These are phyloP conservation scores for Acrobasis consociella DNA, from an alignment of 2,888 invertebrate species.

Conservation along the genomic window DNA sequence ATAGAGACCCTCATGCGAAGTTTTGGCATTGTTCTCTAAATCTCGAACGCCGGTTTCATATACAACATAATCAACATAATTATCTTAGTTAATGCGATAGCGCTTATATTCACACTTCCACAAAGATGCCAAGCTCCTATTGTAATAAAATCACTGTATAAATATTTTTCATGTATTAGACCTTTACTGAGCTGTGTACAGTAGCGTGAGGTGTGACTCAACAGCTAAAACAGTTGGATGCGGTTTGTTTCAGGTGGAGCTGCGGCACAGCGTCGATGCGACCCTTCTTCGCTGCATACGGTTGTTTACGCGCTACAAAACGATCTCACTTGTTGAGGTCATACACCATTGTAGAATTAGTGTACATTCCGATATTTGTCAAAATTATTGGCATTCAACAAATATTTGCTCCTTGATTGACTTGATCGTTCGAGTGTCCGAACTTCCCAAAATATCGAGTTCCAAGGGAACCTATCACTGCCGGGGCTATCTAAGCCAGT, in stretches of 20 bases:
- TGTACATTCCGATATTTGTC: slow-evolving; percentile 49
- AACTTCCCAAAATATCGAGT: slow-evolving; percentile 23
- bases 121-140: no score
- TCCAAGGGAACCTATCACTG: slow-evolving; percentile 49
- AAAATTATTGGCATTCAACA: not conserved
- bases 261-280: not conserved
- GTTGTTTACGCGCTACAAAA: not conserved
- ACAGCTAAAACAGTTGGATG: not conserved
- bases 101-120: no score
- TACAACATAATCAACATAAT: no score
- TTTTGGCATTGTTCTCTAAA: no score
- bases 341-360: slow-evolving; percentile 37
- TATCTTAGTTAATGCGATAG: no score
- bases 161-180: not conserved
- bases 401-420: not conserved
- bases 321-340: slow-evolving; percentile 6
- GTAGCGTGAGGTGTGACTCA: not conserved
- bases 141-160: no score
- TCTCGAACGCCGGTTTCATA: no score
- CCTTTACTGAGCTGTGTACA: not conserved
- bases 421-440: not conserved
- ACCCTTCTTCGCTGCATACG: not conserved
- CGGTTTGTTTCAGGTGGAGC: slow-evolving; percentile 7
- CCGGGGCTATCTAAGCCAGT: slow-evolving; percentile 56
- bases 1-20: no score